Evolutionary conservation across 2,113 vertebrate genomes (phyloP), one percentile per base, ranked within the genome.

Genomic region (Phyllostomus discolor): DNA sequence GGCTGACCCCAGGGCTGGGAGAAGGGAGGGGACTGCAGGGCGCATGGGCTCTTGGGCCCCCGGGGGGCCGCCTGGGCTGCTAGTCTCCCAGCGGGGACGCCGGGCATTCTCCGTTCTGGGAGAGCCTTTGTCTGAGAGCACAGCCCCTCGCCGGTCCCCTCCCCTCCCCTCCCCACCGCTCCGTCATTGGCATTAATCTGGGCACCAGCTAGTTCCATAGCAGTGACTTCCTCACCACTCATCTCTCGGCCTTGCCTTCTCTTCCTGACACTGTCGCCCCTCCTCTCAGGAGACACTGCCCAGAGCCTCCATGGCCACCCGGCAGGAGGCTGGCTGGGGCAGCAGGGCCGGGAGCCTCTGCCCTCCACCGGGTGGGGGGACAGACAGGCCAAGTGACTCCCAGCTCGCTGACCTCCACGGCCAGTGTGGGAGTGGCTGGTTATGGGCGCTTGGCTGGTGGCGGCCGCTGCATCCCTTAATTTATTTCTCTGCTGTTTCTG

Each of bases 401-500:
- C 73, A 52, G 95, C 92, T 92, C 31, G 83, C 93, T 57, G 14
- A 70, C 91, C 95, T 85, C 95, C 17, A 0, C 4, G 67, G 96
- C 96, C 95, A 70, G 94, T 19, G 95, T 79, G 95, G 94, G 96
- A 92, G 82, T 82, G 85, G 95, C 95, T 85, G 78, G 72, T 70
- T 73, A 10, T 31, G 96, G 96, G 95, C 84, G 62, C 87, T 95
- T 90, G 97, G 95, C 95, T 97, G 98, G 97, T 97, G 96, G 96
- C n/a, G 92, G 97, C 97, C 97, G 64, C 86, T 93, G 97, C 97
- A 97, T 81, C 97, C 97, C 97, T 98, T 98, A 98, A 98, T 98
- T 98, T 98, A 98, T 98, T 98, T 98, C 97, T 98, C 97, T 97
- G 97, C 97, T 97, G 95, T 97, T 97, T 97, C 96, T 97, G 95